phyloP scores from a whole-genome alignment of 2,888 invertebrate genomes.

The Apamea epomidion region DNA sequence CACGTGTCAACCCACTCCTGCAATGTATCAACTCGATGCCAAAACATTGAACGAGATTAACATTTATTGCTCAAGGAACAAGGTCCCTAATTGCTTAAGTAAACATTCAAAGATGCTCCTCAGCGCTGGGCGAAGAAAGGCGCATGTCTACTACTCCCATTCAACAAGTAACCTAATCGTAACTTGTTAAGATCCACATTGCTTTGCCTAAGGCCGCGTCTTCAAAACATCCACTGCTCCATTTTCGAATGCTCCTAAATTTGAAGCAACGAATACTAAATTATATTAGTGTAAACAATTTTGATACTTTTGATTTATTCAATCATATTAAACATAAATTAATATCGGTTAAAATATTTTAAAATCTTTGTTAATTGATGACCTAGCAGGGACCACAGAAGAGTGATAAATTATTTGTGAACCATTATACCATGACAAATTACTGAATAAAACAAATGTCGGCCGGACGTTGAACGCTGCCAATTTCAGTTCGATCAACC shows the following conservation, averaged over 20 bases:
- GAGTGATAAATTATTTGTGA: constrained; percentile 67
- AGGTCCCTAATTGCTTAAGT: constrained; percentile 79
- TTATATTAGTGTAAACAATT: constrained; percentile 62
- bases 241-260: constrained; percentile 75
- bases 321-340: constrained; percentile 26
- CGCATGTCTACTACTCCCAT: constrained; percentile 55
- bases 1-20: constrained; percentile 82
- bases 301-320: constrained; percentile 62
- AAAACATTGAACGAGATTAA: constrained; percentile 78
- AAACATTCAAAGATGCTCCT: constrained; percentile 63
- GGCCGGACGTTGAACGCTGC: constrained; percentile 83
- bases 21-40: constrained; percentile 81
- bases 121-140: constrained; percentile 52
- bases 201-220: constrained; percentile 53
- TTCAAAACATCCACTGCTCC: constrained; percentile 72
- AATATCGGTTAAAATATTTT: background rate
- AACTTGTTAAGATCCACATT: constrained; percentile 68
- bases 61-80: constrained; percentile 78
- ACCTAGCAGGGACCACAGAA: constrained; percentile 29
- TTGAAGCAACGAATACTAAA: constrained; percentile 64
- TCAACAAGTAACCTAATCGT: constrained; percentile 70
- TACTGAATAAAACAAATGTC: constrained; percentile 80
- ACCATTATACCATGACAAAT: constrained; percentile 76
- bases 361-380: constrained; percentile 29
- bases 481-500: constrained; percentile 88